phyloP scores from a whole-genome alignment of 2,113 vertebrate species.

The Oophaga pumilio region DNA sequence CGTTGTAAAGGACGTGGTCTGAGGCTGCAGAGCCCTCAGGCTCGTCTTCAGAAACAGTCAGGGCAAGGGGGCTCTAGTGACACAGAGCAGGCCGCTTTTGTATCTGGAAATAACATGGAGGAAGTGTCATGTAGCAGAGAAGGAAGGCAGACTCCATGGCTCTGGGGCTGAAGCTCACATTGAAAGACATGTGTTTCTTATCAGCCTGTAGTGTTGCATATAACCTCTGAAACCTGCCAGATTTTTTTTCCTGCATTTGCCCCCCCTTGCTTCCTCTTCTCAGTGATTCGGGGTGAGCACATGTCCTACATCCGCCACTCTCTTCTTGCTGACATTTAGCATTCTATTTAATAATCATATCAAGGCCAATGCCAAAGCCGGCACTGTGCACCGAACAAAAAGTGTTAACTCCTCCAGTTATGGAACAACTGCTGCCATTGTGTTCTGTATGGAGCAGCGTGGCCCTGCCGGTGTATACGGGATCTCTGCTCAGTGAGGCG shows the following conservation, averaged over 20 bases:
- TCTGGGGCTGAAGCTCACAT: constrained; percentile 36
- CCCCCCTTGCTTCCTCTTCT: constrained; percentile 25
- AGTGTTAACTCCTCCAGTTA: not conserved
- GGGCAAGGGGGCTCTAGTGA: constrained; percentile 37
- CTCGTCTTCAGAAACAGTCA: constrained; percentile 28
- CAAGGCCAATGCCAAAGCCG: not conserved
- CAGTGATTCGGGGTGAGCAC: constrained; percentile 5
- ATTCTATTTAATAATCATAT: constrained; percentile 5
- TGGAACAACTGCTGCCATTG: not conserved
- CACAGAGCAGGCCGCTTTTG: constrained; percentile 22
- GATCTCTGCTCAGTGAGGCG: not conserved
- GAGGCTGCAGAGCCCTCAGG: constrained; percentile 4
- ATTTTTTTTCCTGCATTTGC: constrained; percentile 13
- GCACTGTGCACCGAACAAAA: not conserved
- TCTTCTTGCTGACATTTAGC: constrained; percentile 13
- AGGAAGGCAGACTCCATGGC: constrained; percentile 33
- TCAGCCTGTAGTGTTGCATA: constrained; percentile 28
- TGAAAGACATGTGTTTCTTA: constrained; percentile 51
- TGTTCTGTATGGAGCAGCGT: not conserved
- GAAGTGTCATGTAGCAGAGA: constrained; percentile 39
- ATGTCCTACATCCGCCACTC: constrained; percentile 15
- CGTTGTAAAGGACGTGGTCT: not conserved
- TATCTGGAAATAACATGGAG: constrained; percentile 24
- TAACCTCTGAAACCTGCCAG: constrained; percentile 36
- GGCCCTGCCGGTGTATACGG: not conserved